These are phyloP conservation scores for Aplysia californica DNA, from an alignment of 1,140 invertebrate species.

Conservation along the genomic window DNA sequence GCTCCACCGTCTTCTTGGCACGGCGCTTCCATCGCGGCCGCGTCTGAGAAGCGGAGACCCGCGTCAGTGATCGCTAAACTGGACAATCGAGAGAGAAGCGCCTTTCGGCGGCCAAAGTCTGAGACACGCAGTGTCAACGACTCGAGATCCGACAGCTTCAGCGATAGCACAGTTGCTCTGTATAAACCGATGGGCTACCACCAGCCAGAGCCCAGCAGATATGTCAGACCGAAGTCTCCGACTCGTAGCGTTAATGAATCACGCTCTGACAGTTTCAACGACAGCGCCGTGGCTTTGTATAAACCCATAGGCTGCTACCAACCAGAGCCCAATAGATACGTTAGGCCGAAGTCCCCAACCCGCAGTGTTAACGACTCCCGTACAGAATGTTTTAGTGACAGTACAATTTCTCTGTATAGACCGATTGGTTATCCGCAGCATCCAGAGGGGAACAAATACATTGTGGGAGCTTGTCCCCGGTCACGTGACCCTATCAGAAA, in stretches of 20 bases:
- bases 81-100: background rate
- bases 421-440: no score
- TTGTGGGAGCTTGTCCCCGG: background rate
- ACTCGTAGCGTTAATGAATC: background rate
- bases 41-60: background rate
- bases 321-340: background rate
- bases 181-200: background rate
- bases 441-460: no score
- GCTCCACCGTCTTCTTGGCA: constrained; percentile 9
- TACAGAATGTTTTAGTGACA: no score
- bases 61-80: background rate
- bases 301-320: background rate
- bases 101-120: background rate
- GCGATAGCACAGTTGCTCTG: no score
- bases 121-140: background rate
- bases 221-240: no score
- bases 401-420: no score
- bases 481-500: constrained; percentile 21
- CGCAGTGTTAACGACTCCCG: background rate
- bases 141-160: no score
- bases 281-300: no score
- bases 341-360: background rate
- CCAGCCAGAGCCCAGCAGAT: background rate
- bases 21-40: background rate
- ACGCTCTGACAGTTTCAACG: background rate